These are phyloP conservation scores for Acanthisitta chloris DNA, from an alignment of 2,113 vertebrate genomes.

Conservation along the genomic window DNA sequence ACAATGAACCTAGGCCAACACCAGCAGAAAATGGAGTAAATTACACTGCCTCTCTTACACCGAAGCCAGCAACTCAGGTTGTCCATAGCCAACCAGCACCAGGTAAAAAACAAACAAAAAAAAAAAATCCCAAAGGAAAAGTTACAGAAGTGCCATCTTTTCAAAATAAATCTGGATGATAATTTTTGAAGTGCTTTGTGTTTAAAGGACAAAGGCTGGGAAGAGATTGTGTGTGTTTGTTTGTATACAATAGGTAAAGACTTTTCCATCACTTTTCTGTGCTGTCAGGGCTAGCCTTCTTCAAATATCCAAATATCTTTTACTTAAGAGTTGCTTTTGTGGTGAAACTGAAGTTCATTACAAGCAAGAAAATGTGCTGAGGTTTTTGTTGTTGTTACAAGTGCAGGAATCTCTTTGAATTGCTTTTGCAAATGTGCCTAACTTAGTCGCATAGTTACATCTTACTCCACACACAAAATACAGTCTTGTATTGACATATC, in stretches of 20 bases:
- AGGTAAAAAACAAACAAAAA: constrained; percentile 71
- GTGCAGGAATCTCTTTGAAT: background rate
- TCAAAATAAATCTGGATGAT: background rate
- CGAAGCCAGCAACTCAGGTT: constrained; percentile 83
- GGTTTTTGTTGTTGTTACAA: background rate
- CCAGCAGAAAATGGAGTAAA: constrained; percentile 92
- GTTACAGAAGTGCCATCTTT: background rate
- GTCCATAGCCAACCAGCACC: constrained; percentile 85
- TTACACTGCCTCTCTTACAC: constrained; percentile 80
- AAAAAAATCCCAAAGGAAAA: background rate
- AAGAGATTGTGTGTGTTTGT: background rate
- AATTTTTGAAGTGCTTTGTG: background rate
- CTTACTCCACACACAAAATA: background rate
- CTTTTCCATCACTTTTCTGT: background rate
- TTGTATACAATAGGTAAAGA: background rate
- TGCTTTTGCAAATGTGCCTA: background rate
- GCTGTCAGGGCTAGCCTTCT: background rate
- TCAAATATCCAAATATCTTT: background rate
- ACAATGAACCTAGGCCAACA: constrained; percentile 77
- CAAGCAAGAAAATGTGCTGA: background rate
- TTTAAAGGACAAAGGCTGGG: background rate
- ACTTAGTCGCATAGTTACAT: background rate
- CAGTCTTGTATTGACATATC: background rate
- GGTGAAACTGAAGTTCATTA: background rate
- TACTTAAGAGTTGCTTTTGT: background rate